These are phyloP conservation scores for Hydrolagus colliei DNA, from an alignment of 2,797 vertebrate species.

Conservation along the genomic window DNA sequence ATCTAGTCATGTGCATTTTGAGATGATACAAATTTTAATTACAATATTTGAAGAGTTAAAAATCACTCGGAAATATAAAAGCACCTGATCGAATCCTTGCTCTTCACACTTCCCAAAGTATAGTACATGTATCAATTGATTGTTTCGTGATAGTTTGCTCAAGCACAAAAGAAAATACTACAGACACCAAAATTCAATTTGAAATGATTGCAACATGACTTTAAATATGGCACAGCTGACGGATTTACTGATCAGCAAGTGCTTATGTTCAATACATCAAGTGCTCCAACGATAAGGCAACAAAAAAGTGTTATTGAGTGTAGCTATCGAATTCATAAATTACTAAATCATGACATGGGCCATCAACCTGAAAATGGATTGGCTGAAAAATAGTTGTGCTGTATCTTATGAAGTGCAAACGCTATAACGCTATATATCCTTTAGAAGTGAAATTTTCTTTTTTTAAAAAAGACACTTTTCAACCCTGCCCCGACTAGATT, in stretches of 20 bases:
- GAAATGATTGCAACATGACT: background rate
- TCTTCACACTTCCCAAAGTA: too few species aligned
- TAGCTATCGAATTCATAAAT: background rate
- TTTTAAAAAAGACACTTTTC: too few species aligned
- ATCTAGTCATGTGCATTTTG: too few species aligned
- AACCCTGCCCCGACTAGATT: too few species aligned
- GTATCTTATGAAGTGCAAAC: too few species aligned
- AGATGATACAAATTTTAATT: too few species aligned
- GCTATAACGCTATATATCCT: too few species aligned
- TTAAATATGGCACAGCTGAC: background rate
- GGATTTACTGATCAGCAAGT: background rate
- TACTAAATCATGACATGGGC: background rate
- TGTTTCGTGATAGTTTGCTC: background rate
- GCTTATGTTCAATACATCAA: slow-evolving; percentile 11
- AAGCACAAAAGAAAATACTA: background rate
- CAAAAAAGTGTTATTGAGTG: background rate
- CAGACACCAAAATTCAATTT: background rate
- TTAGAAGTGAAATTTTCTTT: too few species aligned
- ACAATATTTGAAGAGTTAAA: too few species aligned
- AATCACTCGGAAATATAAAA: too few species aligned
- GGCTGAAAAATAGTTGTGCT: too few species aligned
- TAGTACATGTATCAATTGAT: background rate
- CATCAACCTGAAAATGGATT: background rate
- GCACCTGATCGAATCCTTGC: too few species aligned
- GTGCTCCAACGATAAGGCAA: background rate